Percentiles rank a stretch among this genome's conserved stretches.
These are phyloP conservation scores for Ethmia dodecea DNA, from an alignment of 2,888 invertebrate species.

Conservation along the genomic window DNA sequence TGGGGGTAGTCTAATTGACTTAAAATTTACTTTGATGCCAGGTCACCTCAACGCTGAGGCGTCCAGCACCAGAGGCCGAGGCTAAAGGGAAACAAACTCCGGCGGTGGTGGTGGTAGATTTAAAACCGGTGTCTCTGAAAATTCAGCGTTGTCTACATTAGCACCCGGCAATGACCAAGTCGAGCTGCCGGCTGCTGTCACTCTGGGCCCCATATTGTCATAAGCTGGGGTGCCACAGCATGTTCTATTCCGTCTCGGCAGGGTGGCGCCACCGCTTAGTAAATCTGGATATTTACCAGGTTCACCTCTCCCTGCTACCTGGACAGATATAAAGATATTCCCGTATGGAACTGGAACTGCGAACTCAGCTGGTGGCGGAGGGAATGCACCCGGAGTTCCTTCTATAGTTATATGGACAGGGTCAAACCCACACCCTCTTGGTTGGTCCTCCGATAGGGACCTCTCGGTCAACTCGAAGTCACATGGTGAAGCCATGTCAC, in stretches of 20 bases:
- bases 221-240: conserved; percentile 82
- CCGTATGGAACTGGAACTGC: conserved; percentile 78
- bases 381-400: conserved; percentile 68
- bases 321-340: conserved; percentile 92
- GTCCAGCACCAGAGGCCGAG: conserved; percentile 68
- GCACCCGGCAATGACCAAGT: conserved; percentile 87
- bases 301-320: conserved; percentile 78
- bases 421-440: conserved; percentile 71
- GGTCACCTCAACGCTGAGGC: conserved; percentile 68
- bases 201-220: conserved; percentile 94
- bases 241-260: conserved; percentile 68
- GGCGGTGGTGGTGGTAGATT: conserved; percentile 77
- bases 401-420: conserved; percentile 81
- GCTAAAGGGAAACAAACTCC: conserved; percentile 72
- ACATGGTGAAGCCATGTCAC: conserved; percentile 78
- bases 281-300: conserved; percentile 85
- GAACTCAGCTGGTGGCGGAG: conserved; percentile 73
- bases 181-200: conserved; percentile 91
- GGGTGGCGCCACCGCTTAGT: conserved; percentile 68
- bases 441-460: conserved; percentile 54
- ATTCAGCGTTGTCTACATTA: conserved; percentile 50
- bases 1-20: conserved; percentile 73
- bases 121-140: conserved; percentile 61
- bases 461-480: conserved; percentile 70
- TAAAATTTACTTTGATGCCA: conserved; percentile 50